Evolutionary conservation across 1,140 invertebrate genomes (phyloP).

Genomic region (Leptonema lineaticorne): DNA sequence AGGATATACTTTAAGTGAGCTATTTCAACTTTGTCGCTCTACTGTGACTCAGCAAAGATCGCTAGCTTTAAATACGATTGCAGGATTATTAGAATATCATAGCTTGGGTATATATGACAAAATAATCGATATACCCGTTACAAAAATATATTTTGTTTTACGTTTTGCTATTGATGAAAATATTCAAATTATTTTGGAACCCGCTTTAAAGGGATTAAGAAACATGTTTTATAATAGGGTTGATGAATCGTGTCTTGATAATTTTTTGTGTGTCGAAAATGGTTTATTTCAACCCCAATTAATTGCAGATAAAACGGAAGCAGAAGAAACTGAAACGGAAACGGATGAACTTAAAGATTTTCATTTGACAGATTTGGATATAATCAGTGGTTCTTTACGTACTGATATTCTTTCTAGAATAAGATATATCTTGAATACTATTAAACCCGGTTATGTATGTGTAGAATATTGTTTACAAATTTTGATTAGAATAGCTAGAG

Average conservation of each 20-base stretch:
- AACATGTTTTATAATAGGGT: slow-evolving; percentile 72
- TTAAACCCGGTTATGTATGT: slow-evolving; percentile 65
- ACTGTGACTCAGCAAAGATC: slow-evolving; percentile 76
- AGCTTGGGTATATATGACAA: slow-evolving; percentile 71
- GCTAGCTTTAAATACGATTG: slow-evolving; percentile 74
- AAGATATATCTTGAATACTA: slow-evolving; percentile 68
- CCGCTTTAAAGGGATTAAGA: slow-evolving; percentile 71
- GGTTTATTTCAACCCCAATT: slow-evolving; percentile 65
- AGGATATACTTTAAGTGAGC: slow-evolving; percentile 85
- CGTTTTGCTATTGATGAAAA: slow-evolving; percentile 85
- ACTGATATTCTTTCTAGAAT: slow-evolving; percentile 75
- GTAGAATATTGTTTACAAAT: slow-evolving; percentile 70
- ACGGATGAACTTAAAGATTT: slow-evolving; percentile 72
- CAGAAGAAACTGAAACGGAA: slow-evolving; percentile 61
- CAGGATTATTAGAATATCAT: slow-evolving; percentile 75
- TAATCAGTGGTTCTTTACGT: slow-evolving; percentile 70
- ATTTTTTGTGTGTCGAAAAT: slow-evolving; percentile 66
- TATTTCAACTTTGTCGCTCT: slow-evolving; percentile 72
- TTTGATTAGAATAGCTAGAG: slow-evolving; percentile 66
- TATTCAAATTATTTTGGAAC: slow-evolving; percentile 68
- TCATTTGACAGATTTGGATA: slow-evolving; percentile 69
- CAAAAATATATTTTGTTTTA: slow-evolving; percentile 75
- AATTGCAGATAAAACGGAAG: slow-evolving; percentile 55
- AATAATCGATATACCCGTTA: slow-evolving; percentile 63
- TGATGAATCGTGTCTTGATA: slow-evolving; percentile 76